Conservation (phyloP, 2,113 vertebrate species). For the Platysternon megacephalum region DNA sequence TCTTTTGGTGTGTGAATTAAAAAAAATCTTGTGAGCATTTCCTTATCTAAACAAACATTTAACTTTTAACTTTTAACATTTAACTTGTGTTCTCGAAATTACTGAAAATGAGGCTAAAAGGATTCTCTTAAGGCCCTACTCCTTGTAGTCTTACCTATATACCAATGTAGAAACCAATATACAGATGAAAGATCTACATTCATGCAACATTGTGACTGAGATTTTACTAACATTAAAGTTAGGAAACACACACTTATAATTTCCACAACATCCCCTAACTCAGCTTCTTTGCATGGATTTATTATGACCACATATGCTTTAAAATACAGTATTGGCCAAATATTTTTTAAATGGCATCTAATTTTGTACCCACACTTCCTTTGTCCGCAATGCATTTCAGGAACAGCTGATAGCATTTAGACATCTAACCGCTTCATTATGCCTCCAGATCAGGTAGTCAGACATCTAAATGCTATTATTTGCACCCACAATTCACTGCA, state of each 20-base stretch:
- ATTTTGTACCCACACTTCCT: neutral
- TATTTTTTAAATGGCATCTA: neutral
- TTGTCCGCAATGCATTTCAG: neutral
- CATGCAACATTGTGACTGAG: neutral
- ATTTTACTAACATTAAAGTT: neutral
- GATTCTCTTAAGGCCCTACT: neutral
- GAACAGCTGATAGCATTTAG: neutral
- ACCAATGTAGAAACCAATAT: neutral
- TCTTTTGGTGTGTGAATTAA: neutral
- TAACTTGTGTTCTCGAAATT: accelerated
- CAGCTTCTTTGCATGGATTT: neutral
- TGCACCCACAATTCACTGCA: neutral
- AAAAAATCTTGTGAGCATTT: neutral
- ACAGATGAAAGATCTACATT: neutral
- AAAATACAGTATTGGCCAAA: neutral
- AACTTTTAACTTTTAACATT: too few species aligned
- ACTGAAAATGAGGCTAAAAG: neutral
- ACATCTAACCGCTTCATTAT: neutral
- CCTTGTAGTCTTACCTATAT: neutral
- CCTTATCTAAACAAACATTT: neutral
- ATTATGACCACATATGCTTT: neutral
- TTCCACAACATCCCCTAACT: neutral
- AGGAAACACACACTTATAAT: neutral
- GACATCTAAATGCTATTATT: neutral
- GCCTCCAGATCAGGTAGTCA: neutral